Percentiles rank a stretch among this genome's conserved stretches.
These are phyloP conservation scores for Trimorus sp. DNA, from an alignment of 2,888 invertebrate species.

Conservation along the genomic window DNA sequence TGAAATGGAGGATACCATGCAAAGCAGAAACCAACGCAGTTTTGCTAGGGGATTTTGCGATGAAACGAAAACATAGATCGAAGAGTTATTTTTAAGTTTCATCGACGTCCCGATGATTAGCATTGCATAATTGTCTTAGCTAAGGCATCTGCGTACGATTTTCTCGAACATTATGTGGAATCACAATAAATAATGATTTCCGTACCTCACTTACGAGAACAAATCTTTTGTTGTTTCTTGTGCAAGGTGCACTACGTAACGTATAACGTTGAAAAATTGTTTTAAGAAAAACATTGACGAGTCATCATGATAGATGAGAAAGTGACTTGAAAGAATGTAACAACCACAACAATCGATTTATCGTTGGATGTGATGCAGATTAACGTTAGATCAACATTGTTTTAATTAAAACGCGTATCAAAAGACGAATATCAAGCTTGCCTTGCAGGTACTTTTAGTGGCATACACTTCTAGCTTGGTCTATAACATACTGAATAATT, in stretches of 20 bases:
- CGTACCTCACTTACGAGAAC: slow-evolving; percentile 23
- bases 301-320: neutral
- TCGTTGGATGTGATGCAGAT: too few relatives aligned
- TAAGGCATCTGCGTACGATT: slow-evolving; percentile 1
- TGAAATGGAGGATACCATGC: neutral
- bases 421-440: too few relatives aligned
- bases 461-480: too few relatives aligned
- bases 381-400: too few relatives aligned
- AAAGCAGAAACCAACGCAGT: too few relatives aligned
- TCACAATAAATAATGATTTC: slow-evolving; percentile 36
- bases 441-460: too few relatives aligned
- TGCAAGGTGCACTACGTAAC: slow-evolving; percentile 32
- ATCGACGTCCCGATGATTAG: slow-evolving; percentile 3
- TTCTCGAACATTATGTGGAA: slow-evolving; percentile 1
- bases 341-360: neutral
- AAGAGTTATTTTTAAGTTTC: neutral
- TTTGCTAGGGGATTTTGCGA: too few relatives aligned
- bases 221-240: slow-evolving; percentile 15
- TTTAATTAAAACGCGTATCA: too few relatives aligned
- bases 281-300: slow-evolving; percentile 10
- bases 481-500: too few relatives aligned
- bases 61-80: too few relatives aligned
- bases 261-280: slow-evolving; percentile 23
- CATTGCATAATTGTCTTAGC: slow-evolving; percentile 8
- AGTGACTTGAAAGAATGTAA: neutral